A percentile compares a stretch with the other conserved stretches of the same genome.
phyloP scores from a whole-genome alignment of 1,140 invertebrate genomes.

The Copidosoma floridanum region DNA sequence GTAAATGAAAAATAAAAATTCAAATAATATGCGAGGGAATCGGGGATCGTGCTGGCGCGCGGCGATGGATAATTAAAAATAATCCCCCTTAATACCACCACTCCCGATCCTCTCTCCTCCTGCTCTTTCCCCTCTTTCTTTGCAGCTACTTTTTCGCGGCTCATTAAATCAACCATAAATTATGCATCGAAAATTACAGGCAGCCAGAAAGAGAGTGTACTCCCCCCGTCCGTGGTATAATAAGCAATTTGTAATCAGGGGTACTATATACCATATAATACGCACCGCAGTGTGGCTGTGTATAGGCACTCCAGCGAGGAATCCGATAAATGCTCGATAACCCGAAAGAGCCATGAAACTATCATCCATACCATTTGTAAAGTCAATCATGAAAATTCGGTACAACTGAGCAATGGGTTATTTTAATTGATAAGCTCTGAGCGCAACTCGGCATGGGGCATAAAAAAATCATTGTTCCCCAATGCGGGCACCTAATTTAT shows the following conservation, averaged over 20 bases:
- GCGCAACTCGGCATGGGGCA: no score
- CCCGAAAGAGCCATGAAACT: no score
- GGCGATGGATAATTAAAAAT: conserved; percentile 55
- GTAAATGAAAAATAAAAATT: conserved; percentile 10
- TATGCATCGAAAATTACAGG: conserved; percentile 58
- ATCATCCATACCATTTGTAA: no score
- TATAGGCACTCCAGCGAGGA: conserved; percentile 50
- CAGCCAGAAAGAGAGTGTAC: conserved; percentile 31
- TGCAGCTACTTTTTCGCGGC: conserved; percentile 52
- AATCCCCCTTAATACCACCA: conserved; percentile 52
- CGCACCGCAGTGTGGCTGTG: no score
- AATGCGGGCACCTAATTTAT: conserved; percentile 6
- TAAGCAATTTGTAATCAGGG: conserved; percentile 58
- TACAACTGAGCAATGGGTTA: no score
- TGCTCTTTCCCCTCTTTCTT: conserved; percentile 31
- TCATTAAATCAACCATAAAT: conserved; percentile 58
- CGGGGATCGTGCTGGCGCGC: conserved; percentile 13
- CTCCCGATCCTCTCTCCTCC: no score
- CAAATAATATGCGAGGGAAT: conserved; percentile 8
- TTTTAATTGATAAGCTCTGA: no score
- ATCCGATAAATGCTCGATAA: conserved; percentile 41
- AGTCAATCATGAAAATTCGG: no score
- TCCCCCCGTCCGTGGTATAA: conserved; percentile 49
- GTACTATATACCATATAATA: no score
- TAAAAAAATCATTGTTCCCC: no score